Base-by-base conservation (phyloP, 2,113 vertebrate genomes). In the Pelodiscus sinensis region DNA sequence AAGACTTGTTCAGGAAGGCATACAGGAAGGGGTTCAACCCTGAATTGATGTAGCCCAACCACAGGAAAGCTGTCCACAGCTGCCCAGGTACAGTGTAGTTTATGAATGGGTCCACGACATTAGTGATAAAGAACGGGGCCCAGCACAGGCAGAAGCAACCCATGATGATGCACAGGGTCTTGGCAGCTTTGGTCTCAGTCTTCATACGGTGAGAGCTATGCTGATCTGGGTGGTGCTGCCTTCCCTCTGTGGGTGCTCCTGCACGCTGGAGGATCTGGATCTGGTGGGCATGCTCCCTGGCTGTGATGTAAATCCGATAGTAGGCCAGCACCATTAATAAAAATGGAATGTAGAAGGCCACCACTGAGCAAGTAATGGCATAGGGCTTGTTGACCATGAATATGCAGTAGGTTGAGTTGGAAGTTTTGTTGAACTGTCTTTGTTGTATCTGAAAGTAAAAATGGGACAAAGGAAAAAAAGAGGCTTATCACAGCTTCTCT, bases 351-450 rank as follows among this genome's bases (percentile, higher is more conserved):
- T 99, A 99, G 98, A 99, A 99, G 96, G 99, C 99, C 96, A 99
- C 99, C 98, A 99, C 98, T 0, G 99, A 99, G 97, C 99, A 99
- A 86, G 99, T 99, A 94, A 99, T 98, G 62, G 99, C 99, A 0
- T 99, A 99, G 35, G 99, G 99, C 95, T 99, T 99, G 98, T 99
- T 99, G 88, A 99, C 99, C 99, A 99, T 99, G 98, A 99, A 99
- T 92, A 99, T 97, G 94, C 99, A 99, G 92, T 98, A 98, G 0
- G 99, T 99, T 65, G 98, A 98, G 98, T 99, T 99, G 92, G 98
- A 98, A 92, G 97, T 98, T 29, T 98, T 98, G 84, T 95, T 98
- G 97, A 98, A 96, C 92, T 98, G 98, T 84, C 98, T 97, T 93
- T 98, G 94, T 92, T 99, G 98, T 95, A 99, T 99, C 99, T 99